phyloP scores from a whole-genome alignment of 2,797 vertebrate genomes.

The Allenopithecus nigroviridis region DNA sequence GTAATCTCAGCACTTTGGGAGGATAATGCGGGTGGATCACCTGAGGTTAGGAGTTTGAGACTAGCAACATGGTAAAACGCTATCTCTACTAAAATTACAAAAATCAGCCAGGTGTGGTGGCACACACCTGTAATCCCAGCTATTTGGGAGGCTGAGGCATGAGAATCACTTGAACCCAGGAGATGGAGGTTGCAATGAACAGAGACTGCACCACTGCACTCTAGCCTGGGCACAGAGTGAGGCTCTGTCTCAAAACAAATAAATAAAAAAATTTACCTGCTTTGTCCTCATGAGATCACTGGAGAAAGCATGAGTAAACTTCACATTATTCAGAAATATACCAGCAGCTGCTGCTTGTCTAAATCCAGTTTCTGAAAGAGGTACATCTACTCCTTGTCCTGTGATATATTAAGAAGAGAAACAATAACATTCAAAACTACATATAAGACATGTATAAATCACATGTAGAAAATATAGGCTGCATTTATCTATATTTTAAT shows the following conservation, averaged over 20 bases:
- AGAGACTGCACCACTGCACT: neutral
- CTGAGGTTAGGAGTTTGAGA: too few relatives aligned
- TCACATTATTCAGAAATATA: constrained; percentile 87
- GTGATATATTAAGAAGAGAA: constrained; percentile 25
- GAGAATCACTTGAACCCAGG: neutral
- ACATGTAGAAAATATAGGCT: neutral
- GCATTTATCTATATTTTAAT: neutral
- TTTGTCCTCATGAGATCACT: constrained; percentile 91
- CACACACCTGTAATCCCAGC: neutral
- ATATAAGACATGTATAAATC: neutral
- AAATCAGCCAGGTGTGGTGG: neutral
- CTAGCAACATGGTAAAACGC: neutral
- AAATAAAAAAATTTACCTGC: constrained; percentile 84
- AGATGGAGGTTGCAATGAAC: neutral
- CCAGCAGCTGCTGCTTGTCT: constrained; percentile 91
- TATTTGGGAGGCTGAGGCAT: neutral
- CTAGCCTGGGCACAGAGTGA: neutral
- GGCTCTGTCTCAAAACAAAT: neutral
- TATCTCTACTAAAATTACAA: neutral
- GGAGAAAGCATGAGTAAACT: constrained; percentile 90
- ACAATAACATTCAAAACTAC: neutral
- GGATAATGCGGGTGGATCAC: neutral
- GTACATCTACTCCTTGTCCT: constrained; percentile 92
- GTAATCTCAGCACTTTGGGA: neutral
- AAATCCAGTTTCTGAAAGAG: constrained; percentile 90